A percentile compares a stretch with the other conserved stretches of the same genome.
These are phyloP conservation scores for Morpho helenor DNA, from an alignment of 2,888 invertebrate species.

Conservation along the genomic window DNA sequence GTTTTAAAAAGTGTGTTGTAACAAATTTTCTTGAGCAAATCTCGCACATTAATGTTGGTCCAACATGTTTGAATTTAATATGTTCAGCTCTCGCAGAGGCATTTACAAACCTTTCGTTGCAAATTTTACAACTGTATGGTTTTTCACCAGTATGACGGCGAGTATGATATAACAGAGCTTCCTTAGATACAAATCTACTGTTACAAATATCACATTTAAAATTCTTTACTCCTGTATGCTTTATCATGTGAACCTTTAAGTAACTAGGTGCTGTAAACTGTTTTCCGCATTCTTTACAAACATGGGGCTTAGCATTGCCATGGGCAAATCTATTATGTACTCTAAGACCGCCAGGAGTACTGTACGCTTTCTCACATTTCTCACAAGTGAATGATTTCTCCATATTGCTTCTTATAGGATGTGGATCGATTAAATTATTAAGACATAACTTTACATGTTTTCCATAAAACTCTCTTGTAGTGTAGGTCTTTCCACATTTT, in stretches of 20 bases:
- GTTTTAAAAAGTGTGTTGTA: slow-evolving; percentile 56
- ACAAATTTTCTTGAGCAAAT: slow-evolving; percentile 64
- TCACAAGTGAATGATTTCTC: slow-evolving; percentile 49
- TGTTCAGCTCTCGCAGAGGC: slow-evolving; percentile 68
- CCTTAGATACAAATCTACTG: slow-evolving; percentile 62
- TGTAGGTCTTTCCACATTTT: slow-evolving; percentile 61
- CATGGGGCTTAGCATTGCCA: slow-evolving; percentile 59
- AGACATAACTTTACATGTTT: slow-evolving; percentile 61
- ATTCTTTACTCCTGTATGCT: slow-evolving; percentile 65
- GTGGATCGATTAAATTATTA: slow-evolving; percentile 52
- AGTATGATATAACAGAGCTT: slow-evolving; percentile 63
- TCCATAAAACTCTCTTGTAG: slow-evolving; percentile 54
- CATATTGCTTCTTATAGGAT: slow-evolving; percentile 54
- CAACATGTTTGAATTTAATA: slow-evolving; percentile 62
- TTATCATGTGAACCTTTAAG: slow-evolving; percentile 60
- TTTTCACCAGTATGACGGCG: slow-evolving; percentile 68
- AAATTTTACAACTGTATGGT: slow-evolving; percentile 59
- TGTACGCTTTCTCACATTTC: slow-evolving; percentile 60
- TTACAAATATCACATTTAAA: slow-evolving; percentile 59
- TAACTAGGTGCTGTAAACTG: slow-evolving; percentile 69
- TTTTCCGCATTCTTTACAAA: slow-evolving; percentile 58
- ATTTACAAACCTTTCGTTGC: slow-evolving; percentile 63
- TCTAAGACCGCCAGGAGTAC: slow-evolving; percentile 57
- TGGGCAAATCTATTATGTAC: slow-evolving; percentile 64
- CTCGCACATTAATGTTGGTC: slow-evolving; percentile 59